These are phyloP conservation scores for Halcyon leucocephala DNA, from an alignment of 2,797 vertebrate genomes.

Conservation along the genomic window DNA sequence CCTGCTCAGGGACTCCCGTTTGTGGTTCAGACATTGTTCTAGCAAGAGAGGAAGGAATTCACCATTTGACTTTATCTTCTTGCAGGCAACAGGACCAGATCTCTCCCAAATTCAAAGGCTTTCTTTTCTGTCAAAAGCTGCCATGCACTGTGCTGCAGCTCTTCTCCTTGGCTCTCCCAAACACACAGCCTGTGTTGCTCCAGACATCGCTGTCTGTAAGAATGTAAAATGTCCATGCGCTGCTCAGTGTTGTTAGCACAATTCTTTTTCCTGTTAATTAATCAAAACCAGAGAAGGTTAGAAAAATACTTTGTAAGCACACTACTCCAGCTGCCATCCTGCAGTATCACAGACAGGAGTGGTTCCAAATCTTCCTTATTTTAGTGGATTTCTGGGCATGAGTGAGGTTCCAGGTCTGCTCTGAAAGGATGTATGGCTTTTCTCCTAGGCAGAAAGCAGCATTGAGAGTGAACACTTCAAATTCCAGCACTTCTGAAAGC, in stretches of 20 bases:
- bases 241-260: not conserved
- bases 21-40: fast-evolving
- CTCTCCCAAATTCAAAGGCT: not conserved
- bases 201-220: not conserved
- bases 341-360: not conserved
- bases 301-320: not conserved
- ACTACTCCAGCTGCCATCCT: not conserved
- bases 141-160: not conserved
- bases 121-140: not conserved
- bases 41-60: not conserved
- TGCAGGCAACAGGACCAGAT: not conserved
- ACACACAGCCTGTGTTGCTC: not conserved
- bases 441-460: not conserved
- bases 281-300: not conserved
- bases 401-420: not conserved
- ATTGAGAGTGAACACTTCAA: not conserved
- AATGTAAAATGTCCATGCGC: fast-evolving
- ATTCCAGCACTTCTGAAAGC: not conserved
- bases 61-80: not conserved
- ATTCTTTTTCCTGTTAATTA: not conserved
- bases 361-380: not conserved
- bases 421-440: not conserved
- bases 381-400: not conserved
- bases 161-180: not conserved
- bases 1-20: not conserved